These are phyloP conservation scores for Poeciliopsis turrubarensis DNA, from an alignment of 2,113 vertebrate genomes.

Conservation along the genomic window DNA sequence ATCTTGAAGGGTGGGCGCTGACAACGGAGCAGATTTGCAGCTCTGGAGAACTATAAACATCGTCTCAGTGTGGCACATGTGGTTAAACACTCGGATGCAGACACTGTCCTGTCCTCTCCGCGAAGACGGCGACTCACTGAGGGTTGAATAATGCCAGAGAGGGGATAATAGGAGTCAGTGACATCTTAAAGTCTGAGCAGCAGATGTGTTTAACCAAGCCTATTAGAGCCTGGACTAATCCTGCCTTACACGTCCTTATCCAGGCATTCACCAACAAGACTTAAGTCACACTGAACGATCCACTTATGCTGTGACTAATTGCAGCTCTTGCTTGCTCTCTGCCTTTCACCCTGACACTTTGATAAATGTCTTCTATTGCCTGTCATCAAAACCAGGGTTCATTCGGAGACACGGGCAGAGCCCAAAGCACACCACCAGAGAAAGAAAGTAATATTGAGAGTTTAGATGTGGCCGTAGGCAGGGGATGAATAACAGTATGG, in stretches of 20 bases:
- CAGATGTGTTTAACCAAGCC: conserved; percentile 77
- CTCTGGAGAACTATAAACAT: neutral
- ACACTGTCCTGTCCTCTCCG: conserved; percentile 12
- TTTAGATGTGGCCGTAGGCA: neutral
- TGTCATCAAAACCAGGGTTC: conserved; percentile 1
- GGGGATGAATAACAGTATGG: too few species aligned
- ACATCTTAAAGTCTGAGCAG: conserved; percentile 71
- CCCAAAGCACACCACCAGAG: neutral
- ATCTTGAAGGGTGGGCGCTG: neutral
- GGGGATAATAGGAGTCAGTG: conserved; percentile 73
- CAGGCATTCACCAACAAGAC: conserved; percentile 57
- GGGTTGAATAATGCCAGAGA: conserved; percentile 49
- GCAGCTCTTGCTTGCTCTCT: conserved; percentile 26
- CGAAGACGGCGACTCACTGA: conserved; percentile 12
- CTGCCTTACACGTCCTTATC: conserved; percentile 73
- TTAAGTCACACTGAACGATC: conserved; percentile 60
- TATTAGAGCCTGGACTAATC: conserved; percentile 76
- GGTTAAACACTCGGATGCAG: conserved; percentile 13
- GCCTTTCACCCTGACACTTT: conserved; percentile 14
- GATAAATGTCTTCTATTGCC: neutral
- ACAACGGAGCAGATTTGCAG: neutral
- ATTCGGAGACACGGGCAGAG: neutral
- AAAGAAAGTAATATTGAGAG: neutral
- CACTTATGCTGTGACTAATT: conserved; percentile 55
- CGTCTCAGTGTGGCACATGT: neutral